A percentile compares a stretch with the other conserved stretches of the same genome.
phyloP scores from a whole-genome alignment of 1,140 invertebrate genomes.

The Dysdera silvatica region DNA sequence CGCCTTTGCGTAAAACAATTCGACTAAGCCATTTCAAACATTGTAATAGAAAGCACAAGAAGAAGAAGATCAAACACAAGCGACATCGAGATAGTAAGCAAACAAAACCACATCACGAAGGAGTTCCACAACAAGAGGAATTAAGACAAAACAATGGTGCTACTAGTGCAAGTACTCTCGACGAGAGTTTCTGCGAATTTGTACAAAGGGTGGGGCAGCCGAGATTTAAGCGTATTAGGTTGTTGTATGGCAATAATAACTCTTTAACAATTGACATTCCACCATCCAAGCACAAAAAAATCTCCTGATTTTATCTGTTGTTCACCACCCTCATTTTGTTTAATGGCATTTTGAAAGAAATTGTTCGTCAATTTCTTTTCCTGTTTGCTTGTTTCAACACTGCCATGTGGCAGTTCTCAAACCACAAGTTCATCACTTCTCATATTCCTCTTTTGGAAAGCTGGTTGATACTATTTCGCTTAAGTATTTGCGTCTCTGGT shows the following conservation, averaged over 20 bases:
- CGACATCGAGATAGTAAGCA: not conserved
- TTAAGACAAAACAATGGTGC: not conserved
- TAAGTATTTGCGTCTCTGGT: too few species aligned
- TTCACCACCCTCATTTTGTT: too few species aligned
- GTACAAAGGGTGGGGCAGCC: slow-evolving; percentile 15
- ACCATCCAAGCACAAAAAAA: slow-evolving; percentile 23
- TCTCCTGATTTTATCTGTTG: slow-evolving; percentile 29
- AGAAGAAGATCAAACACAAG: slow-evolving; percentile 26
- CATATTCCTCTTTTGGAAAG: too few species aligned
- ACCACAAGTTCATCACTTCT: too few species aligned
- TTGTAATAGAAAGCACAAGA: slow-evolving; percentile 13
- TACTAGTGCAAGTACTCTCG: not conserved
- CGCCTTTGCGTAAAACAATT: too few species aligned
- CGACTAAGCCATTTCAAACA: not conserved
- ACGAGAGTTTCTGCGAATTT: slow-evolving; percentile 21
- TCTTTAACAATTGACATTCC: slow-evolving; percentile 27
- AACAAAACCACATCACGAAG: not conserved
- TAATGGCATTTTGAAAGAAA: too few species aligned
- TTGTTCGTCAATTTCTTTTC: too few species aligned
- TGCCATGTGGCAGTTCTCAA: too few species aligned
- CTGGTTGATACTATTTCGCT: too few species aligned
- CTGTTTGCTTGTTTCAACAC: too few species aligned
- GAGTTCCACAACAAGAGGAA: slow-evolving; percentile 13
- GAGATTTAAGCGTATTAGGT: slow-evolving; percentile 16
- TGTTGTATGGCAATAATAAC: slow-evolving; percentile 20